Conservation (phyloP, 1,140 invertebrate species). For the Aphelinus certus region DNA sequence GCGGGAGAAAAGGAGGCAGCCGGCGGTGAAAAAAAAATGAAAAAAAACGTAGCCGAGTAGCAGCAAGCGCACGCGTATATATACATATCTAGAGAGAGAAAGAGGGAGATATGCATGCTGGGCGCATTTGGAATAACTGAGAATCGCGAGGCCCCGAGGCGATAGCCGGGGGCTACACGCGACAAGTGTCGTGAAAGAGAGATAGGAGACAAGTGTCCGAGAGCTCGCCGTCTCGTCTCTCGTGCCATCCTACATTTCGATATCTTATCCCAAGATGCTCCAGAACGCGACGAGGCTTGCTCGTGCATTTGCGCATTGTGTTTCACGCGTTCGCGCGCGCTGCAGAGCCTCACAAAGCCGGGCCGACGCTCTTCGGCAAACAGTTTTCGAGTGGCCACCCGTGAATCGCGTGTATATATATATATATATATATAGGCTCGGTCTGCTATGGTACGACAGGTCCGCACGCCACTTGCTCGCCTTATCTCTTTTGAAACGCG, state of each 20-base stretch:
- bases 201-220: constrained; percentile 23
- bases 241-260: constrained; percentile 19
- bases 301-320: no score
- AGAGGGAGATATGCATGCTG: not conserved
- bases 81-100: not conserved
- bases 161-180: constrained; percentile 15
- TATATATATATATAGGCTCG: no score
- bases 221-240: not conserved
- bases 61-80: not conserved
- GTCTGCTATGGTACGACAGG: no score
- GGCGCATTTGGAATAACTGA: constrained; percentile 19
- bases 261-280: constrained; percentile 3
- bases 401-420: no score
- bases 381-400: no score
- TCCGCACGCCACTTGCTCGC: no score
- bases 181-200: constrained; percentile 7
- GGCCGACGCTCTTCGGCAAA: no score
- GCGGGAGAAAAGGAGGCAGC: not conserved
- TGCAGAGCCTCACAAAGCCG: no score
- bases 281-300: no score
- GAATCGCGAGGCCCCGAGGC: constrained; percentile 35
- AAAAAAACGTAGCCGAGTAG: constrained; percentile 9
- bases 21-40: constrained; percentile 19
- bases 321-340: no score
- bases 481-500: no score